A percentile compares a stretch with the other conserved stretches of the same genome.
These are phyloP conservation scores for Loxodonta africana DNA, from an alignment of 2,113 vertebrate genomes.

Conservation along the genomic window DNA sequence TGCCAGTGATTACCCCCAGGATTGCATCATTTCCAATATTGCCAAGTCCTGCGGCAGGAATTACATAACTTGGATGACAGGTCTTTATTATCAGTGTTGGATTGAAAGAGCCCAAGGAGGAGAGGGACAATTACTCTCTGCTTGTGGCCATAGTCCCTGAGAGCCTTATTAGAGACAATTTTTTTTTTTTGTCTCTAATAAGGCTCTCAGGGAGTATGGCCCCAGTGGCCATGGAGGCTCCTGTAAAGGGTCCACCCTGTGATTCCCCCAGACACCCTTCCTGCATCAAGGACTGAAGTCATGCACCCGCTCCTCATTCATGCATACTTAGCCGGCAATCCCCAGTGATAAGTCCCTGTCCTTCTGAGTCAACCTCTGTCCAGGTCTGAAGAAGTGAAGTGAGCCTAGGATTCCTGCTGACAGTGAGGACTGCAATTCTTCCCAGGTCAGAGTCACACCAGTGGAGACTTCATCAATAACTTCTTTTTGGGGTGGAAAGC, in stretches of 20 bases:
- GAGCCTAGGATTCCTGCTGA: background rate
- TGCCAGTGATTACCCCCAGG: no score
- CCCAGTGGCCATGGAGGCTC: background rate
- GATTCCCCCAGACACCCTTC: background rate
- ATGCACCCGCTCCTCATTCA: background rate
- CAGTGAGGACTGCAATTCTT: background rate
- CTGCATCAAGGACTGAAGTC: background rate
- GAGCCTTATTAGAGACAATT: no score
- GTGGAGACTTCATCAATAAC: background rate
- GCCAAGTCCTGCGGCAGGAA: background rate
- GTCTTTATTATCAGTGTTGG: background rate
- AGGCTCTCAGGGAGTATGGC: conserved; percentile 53
- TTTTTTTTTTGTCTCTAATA: conserved; percentile 30
- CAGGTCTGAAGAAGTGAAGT: background rate
- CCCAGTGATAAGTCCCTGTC: background rate
- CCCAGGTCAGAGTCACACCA: background rate
- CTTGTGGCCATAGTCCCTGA: background rate
- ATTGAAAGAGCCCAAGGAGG: background rate
- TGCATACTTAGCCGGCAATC: background rate
- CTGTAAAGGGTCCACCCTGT: background rate
- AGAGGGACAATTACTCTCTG: conserved; percentile 17
- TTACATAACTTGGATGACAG: background rate
- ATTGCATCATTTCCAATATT: background rate
- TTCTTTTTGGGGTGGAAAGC: background rate
- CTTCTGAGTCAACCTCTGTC: background rate